phyloP scores from a whole-genome alignment of 2,888 invertebrate genomes.

The Pachymerium ferrugineum region DNA sequence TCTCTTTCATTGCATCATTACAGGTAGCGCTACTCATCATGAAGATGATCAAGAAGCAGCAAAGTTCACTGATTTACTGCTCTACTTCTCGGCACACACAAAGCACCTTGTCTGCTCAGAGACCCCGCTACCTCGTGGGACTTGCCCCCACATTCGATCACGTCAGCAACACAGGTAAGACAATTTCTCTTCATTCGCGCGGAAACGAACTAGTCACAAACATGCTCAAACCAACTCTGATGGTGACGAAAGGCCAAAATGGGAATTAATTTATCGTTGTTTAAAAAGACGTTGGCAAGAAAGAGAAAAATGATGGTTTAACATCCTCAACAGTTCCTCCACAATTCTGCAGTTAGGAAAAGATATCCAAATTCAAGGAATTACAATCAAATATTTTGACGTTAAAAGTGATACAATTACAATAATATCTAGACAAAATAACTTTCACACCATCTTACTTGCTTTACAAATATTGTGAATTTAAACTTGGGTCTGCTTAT shows the following conservation, averaged over 20 bases:
- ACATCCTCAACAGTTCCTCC: not conserved
- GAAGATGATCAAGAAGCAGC: not conserved
- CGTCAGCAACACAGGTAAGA: not conserved
- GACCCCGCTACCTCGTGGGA: not conserved
- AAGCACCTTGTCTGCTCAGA: not conserved
- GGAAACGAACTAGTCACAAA: not conserved
- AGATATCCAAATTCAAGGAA: too few species aligned
- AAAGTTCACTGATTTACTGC: not conserved
- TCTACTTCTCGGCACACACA: not conserved
- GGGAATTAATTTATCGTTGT: not conserved
- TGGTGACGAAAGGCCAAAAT: not conserved
- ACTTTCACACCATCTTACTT: too few species aligned
- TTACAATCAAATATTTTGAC: too few species aligned
- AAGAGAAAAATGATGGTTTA: too few species aligned
- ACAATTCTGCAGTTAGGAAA: too few species aligned
- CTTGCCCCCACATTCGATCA: not conserved
- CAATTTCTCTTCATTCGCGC: not conserved
- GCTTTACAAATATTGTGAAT: too few species aligned
- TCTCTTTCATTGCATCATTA: not conserved
- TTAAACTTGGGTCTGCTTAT: too few species aligned
- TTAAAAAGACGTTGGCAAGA: too few species aligned
- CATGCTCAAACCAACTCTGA: not conserved
- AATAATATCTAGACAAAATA: too few species aligned
- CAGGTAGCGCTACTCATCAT: not conserved
- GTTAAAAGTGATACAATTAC: too few species aligned